Evolutionary conservation across 2,888 invertebrate species (phyloP).

Genomic region (Melanotus villosus): DNA sequence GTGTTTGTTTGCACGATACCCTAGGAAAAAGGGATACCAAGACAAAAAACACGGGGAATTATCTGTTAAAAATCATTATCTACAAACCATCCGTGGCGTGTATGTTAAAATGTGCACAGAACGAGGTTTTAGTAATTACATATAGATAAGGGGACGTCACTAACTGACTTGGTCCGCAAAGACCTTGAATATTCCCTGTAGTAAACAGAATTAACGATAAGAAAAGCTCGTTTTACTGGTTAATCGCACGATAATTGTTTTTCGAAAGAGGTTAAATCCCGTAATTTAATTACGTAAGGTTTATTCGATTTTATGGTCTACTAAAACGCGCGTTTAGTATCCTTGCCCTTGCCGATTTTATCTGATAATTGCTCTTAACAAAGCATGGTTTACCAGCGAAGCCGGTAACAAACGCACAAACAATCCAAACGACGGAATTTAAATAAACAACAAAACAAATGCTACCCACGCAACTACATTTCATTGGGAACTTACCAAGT

Average conservation of each 20-base stretch:
- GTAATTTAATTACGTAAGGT: neutral
- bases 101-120: neutral
- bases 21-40: neutral
- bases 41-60: neutral
- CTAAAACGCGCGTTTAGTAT: neutral
- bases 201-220: constrained; percentile 9
- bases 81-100: constrained; percentile 7
- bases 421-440: neutral
- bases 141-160: constrained; percentile 4
- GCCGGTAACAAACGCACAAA: neutral
- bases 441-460: neutral
- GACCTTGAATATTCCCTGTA: constrained; percentile 11
- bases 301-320: neutral
- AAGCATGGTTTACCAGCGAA: constrained; percentile 8
- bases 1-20: constrained; percentile 28
- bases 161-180: neutral
- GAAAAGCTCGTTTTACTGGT: neutral
- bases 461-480: too few relatives aligned
- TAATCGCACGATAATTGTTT: neutral
- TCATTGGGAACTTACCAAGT: constrained; percentile 42
- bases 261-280: neutral
- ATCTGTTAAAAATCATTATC: constrained; percentile 22
- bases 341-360: constrained; percentile 4
- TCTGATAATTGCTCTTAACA: neutral
- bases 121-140: neutral